Evolutionary conservation across 2,888 invertebrate genomes (phyloP), one percentile per base, ranked within the genome.

Genomic region (Limnephilus rhombicus): DNA sequence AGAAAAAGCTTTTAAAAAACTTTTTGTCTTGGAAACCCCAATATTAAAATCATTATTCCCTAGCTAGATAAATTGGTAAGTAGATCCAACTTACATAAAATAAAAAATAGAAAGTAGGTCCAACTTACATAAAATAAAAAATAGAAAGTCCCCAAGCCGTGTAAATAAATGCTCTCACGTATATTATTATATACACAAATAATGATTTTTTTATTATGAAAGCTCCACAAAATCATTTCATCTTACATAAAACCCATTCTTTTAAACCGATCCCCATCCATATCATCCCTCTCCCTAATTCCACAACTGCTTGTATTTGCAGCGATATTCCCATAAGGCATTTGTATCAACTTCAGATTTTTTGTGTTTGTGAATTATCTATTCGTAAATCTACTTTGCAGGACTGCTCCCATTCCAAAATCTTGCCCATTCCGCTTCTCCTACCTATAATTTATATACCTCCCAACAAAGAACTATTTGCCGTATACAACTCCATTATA

Each of bases 401-500:
- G 88, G 49, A 18, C 31, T 15, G 34, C 68, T 34, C 80, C 68
- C 80, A 68, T 88, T 88, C 88, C 34, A 9, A 31, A 9, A 34
- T 88, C 80, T 81, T 41, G 45, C 81, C 80, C 13, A 49, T 90
- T 83, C 53, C 68, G 41, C 68, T 13, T n/a, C 34, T 37, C 85
- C 4, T 85, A 29, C 29, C 31, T 31, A n/a, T 85, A 80, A 90
- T 90, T 85, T 90, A 90, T 85, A 68, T 49, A 37, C 12, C 83
- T 34, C 11, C 85, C 80, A 85, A 90, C 90, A 85, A 85, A 90
- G 68, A 85, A 34, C 41, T 85, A 85, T 85, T 90, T 85, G 81
- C 37, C 86, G 80, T 80, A 86, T 82, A 91, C 88, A 91, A 88
- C 92, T 90, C 91, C 89, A 90, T 91, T 91, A 91, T 93, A 85